Evolutionary conservation across 2,888 invertebrate species (phyloP), one percentile per base, ranked within the genome.

Genomic region (Anaspis maculata): DNA sequence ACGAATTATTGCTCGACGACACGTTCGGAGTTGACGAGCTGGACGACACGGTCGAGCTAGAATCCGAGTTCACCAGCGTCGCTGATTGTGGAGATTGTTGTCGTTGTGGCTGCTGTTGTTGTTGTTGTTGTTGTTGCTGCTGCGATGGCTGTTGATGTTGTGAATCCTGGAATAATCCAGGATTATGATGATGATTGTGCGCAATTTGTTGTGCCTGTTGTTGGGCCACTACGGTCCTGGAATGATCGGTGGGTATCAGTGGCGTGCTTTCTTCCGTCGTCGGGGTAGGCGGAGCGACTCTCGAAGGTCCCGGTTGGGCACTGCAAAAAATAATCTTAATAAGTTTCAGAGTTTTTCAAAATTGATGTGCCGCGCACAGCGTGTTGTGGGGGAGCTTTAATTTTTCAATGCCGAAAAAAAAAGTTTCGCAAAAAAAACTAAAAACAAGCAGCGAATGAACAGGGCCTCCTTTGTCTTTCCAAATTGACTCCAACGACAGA

Each of bases 261-360:
- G 74, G 75, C 3, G 72, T 70, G 22, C 69, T 72, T 44, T 74
- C 74, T 52, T 76, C 76, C 11, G 72, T 67, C 7, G 81, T 81
- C 0, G 87, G 85, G 30, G 81, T 71, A 3, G 86, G 80, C 9
- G 87, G 87, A 7, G 83, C 80, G 23, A 76, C 67, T 41, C 79
- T 69, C 7, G 76, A 76, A 13, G 75, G 75, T 6, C 75, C 76
- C 15, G 76, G 75, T 51, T 75, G 74, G 32, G 68, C 68, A 49
- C 76, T 76, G 48, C 27, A 34, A 27, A 12, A 25, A 9, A 9
- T 10, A 19, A 19, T 19, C 7, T n/a, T n/a, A 25, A 12, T 13
- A 6, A 13, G n/a, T 13, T 26, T 26, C 10, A 13, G 10, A 26
- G n/a, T 6, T 26, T 6, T 9, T 10, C 10, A 13, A 26, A 26